These are phyloP conservation scores for Fratercula arctica DNA, from an alignment of 2,797 vertebrate species.

Conservation along the genomic window DNA sequence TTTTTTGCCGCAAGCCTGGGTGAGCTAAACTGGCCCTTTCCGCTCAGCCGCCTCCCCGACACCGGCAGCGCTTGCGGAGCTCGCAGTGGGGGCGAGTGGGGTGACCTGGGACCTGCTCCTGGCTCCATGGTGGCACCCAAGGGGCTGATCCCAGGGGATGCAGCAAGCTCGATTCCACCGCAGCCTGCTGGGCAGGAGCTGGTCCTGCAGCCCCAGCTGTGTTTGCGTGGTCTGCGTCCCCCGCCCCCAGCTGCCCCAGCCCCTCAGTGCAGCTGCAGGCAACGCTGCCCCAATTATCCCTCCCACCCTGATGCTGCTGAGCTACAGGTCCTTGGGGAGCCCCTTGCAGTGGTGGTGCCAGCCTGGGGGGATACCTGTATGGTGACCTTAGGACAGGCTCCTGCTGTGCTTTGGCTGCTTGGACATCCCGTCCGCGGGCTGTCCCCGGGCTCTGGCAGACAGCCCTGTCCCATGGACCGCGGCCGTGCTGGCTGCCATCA, in stretches of 20 bases:
- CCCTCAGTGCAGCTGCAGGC: background rate
- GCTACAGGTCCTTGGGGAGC: background rate
- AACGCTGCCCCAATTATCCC: background rate
- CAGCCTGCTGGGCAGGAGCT: fast-evolving
- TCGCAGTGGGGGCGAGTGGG: fast-evolving
- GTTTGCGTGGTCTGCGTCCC: background rate
- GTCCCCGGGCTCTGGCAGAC: no score
- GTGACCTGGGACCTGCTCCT: background rate
- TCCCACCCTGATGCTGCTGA: background rate
- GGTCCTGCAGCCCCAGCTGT: background rate
- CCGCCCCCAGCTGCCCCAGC: background rate
- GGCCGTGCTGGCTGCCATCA: background rate
- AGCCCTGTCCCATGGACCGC: fast-evolving
- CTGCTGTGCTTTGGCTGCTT: background rate
- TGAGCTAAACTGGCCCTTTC: background rate
- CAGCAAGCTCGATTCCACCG: background rate
- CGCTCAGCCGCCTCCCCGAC: fast-evolving
- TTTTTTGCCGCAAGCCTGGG: background rate
- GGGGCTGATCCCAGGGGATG: background rate
- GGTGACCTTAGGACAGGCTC: background rate
- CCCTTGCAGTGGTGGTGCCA: background rate
- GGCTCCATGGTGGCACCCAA: background rate
- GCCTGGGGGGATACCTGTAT: fast-evolving
- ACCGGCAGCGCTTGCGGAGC: fast-evolving
- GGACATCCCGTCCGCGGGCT: background rate